phyloP scores from a whole-genome alignment of 2,888 invertebrate species.

The Sarcophaga subvicina region DNA sequence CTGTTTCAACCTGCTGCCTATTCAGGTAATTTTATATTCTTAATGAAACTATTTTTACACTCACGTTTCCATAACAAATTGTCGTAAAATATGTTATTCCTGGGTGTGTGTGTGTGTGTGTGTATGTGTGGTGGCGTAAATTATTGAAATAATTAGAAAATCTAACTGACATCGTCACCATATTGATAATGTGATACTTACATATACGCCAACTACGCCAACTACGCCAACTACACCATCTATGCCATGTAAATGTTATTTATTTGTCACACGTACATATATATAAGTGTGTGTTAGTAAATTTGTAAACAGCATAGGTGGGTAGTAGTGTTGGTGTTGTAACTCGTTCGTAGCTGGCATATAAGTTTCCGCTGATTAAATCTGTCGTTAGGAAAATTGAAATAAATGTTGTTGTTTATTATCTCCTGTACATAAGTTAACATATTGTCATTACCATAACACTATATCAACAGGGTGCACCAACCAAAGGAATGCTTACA shows the following conservation, averaged over 20 bases:
- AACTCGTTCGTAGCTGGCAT: constrained; percentile 3
- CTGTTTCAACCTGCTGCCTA: no score
- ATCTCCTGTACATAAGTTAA: constrained; percentile 28
- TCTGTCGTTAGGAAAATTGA: constrained; percentile 60
- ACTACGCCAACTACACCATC: no score
- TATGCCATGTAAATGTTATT: not conserved
- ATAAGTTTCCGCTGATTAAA: constrained; percentile 55
- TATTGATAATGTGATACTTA: constrained; percentile 7
- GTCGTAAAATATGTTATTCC: not conserved
- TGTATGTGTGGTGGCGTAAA: not conserved
- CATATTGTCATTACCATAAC: constrained; percentile 14
- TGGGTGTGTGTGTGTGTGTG: not conserved
- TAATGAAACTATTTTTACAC: not conserved
- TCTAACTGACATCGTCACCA: not conserved
- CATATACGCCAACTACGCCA: not conserved
- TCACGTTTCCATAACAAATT: not conserved
- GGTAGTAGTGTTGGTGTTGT: constrained; percentile 12
- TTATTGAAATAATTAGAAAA: constrained; percentile 23
- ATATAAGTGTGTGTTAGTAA: not conserved
- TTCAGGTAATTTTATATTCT: not conserved
- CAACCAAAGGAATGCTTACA: not conserved
- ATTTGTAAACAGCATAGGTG: constrained; percentile 7
- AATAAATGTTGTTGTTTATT: constrained; percentile 53
- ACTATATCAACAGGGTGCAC: not conserved
- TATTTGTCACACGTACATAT: not conserved